Conservation (phyloP, 2,888 invertebrate species). For the Eupithecia vulgata region DNA sequence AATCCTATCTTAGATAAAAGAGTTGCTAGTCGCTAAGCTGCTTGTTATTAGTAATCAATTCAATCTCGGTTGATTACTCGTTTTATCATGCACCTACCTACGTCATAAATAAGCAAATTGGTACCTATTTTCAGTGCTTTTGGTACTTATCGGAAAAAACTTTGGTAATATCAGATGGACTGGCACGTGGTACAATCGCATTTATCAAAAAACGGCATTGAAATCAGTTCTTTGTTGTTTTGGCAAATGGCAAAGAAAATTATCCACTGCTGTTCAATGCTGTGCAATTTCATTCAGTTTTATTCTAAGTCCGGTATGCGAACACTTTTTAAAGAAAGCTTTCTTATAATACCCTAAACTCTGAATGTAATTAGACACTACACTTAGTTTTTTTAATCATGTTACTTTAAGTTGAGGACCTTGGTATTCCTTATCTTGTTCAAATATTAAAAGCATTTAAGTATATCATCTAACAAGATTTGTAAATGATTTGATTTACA, state of each 20-base stretch:
- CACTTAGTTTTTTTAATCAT: too few species aligned
- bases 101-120: not conserved
- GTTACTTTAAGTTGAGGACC: too few species aligned
- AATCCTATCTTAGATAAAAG: constrained; percentile 4
- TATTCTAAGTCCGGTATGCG: too few species aligned
- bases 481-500: too few species aligned
- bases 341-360: too few species aligned
- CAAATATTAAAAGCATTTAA: too few species aligned
- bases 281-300: too few species aligned
- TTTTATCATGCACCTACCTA: constrained; percentile 11
- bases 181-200: not conserved
- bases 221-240: constrained; percentile 1
- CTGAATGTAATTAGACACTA: too few species aligned
- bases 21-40: not conserved
- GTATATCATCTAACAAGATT: too few species aligned
- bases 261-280: not conserved
- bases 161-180: not conserved
- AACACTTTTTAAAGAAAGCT: too few species aligned
- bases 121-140: not conserved
- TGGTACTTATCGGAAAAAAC: not conserved
- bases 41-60: constrained; percentile 4
- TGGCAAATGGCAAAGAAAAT: not conserved
- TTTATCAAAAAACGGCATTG: constrained; percentile 3
- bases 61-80: constrained; percentile 14
- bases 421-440: too few species aligned